phyloP scores from a whole-genome alignment of 2,888 invertebrate genomes.

The Diogma glabrata region DNA sequence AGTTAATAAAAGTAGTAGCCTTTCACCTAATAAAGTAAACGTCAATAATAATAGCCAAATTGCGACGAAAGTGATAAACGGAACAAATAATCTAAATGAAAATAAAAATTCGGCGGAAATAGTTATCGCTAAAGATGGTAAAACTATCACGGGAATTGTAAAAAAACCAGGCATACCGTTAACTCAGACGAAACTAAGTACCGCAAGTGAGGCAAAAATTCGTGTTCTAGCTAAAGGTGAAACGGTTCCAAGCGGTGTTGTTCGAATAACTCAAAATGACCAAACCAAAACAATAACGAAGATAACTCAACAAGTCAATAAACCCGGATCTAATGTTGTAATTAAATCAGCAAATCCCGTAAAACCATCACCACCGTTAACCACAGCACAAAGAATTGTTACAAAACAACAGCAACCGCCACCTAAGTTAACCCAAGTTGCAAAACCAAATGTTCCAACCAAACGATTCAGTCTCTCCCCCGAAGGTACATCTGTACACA shows the following conservation, averaged over 20 bases:
- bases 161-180: slow-evolving; percentile 27
- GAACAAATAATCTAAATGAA: slow-evolving; percentile 14
- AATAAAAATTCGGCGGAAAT: slow-evolving; percentile 30
- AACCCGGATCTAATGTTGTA: slow-evolving; percentile 12
- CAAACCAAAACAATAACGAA: neutral
- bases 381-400: neutral
- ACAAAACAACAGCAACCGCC: neutral
- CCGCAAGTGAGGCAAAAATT: slow-evolving; percentile 28
- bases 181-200: neutral
- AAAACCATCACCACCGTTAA: neutral
- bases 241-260: slow-evolving; percentile 30
- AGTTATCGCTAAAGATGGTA: slow-evolving; percentile 33
- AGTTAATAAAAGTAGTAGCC: slow-evolving; percentile 4
- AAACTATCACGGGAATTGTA: slow-evolving; percentile 30
- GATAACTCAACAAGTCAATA: too few species aligned
- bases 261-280: slow-evolving; percentile 24
- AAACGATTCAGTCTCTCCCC: slow-evolving; percentile 7
- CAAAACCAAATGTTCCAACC: neutral
- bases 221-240: slow-evolving; percentile 34
- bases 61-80: slow-evolving; percentile 18
- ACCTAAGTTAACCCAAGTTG: neutral
- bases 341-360: slow-evolving; percentile 9
- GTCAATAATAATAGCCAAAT: neutral
- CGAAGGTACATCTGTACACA: slow-evolving; percentile 13
- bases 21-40: neutral